A percentile compares a stretch with the other conserved stretches of the same genome.
Conservation (phyloP, 2,113 vertebrate species). For the Centropus bengalensis region DNA sequence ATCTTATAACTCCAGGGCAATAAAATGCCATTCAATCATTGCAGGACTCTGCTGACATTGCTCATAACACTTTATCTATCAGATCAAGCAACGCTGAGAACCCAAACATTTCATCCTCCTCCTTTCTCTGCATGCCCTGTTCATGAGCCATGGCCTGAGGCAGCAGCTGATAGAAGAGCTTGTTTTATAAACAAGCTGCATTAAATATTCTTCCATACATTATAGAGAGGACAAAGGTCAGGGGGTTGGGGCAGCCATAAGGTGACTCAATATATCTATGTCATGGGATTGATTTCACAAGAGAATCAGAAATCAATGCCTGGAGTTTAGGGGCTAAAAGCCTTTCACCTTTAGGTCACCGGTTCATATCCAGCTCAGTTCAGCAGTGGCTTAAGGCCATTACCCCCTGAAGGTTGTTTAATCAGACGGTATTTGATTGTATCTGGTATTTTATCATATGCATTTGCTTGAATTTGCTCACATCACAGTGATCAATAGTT, state of each 20-base stretch:
- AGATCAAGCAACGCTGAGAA: background rate
- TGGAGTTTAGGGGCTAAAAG: constrained; percentile 58
- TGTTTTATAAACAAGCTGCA: constrained; percentile 53
- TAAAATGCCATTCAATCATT: background rate
- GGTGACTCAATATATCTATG: constrained; percentile 70
- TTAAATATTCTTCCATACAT: constrained; percentile 65
- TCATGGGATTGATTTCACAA: constrained; percentile 58
- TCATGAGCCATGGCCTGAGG: background rate
- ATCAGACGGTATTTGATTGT: constrained; percentile 23
- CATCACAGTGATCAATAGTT: background rate
- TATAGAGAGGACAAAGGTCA: constrained; percentile 67
- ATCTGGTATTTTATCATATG: constrained; percentile 12
- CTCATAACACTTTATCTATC: background rate
- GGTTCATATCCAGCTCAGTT: constrained; percentile 30
- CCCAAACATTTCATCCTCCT: background rate
- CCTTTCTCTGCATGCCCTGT: background rate
- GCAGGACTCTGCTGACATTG: background rate
- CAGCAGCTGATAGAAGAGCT: background rate
- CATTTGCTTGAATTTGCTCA: constrained; percentile 46
- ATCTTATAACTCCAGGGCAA: background rate
- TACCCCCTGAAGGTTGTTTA: constrained; percentile 39
- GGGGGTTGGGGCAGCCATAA: constrained; percentile 29
- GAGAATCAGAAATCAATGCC: constrained; percentile 70
- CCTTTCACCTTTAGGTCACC: constrained; percentile 69
- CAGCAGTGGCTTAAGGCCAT: constrained; percentile 11